Evolutionary conservation across 1,140 invertebrate genomes (phyloP).

Genomic region (Panulirus ornatus): DNA sequence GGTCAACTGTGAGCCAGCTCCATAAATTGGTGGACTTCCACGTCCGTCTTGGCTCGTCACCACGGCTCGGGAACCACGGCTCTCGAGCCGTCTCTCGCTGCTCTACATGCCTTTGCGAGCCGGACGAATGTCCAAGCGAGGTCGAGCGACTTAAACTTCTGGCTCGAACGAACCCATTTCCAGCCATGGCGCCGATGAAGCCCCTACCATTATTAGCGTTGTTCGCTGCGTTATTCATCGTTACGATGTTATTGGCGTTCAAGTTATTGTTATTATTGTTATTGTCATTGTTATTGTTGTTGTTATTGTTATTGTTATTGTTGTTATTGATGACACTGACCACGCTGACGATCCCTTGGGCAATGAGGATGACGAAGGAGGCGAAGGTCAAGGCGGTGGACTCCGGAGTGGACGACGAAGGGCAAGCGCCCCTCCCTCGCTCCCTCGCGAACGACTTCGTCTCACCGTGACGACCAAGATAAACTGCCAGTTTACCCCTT

Average conservation of each 20-base stretch:
- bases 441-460: too few relatives aligned
- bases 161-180: neutral
- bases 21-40: too few relatives aligned
- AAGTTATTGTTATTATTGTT: constrained; percentile 65
- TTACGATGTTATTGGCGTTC: constrained; percentile 56
- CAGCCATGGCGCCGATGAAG: neutral
- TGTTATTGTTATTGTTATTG: constrained; percentile 67
- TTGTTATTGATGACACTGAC: constrained; percentile 63
- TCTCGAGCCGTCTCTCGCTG: neutral
- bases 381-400: constrained; percentile 62
- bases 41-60: neutral
- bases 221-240: constrained; percentile 24
- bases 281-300: constrained; percentile 59
- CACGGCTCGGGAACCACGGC: neutral
- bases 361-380: constrained; percentile 59
- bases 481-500: too few relatives aligned
- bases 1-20: too few relatives aligned
- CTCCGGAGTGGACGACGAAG: constrained; percentile 35
- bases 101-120: neutral
- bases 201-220: neutral
- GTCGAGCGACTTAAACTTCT: neutral
- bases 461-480: too few relatives aligned
- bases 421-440: neutral
- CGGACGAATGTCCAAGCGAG: too few relatives aligned
- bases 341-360: constrained; percentile 61